phyloP scores from a whole-genome alignment of 2,797 vertebrate species.

The Pangasius djambal region DNA sequence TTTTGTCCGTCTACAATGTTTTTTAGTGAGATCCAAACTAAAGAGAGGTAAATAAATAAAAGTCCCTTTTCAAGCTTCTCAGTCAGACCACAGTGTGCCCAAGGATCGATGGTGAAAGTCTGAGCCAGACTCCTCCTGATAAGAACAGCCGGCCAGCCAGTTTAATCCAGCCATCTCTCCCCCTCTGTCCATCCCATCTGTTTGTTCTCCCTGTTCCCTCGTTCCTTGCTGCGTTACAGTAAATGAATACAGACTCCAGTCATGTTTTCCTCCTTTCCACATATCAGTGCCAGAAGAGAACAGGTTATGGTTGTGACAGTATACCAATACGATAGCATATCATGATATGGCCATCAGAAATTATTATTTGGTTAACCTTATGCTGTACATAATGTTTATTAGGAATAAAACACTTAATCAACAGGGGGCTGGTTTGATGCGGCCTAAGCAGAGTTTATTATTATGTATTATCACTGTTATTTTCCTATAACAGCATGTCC shows the following conservation, averaged over 20 bases:
- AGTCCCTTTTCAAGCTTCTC: slow-evolving; percentile 8
- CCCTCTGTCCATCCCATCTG: slow-evolving; percentile 45
- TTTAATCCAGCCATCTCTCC: slow-evolving; percentile 24
- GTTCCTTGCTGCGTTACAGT: slow-evolving; percentile 30
- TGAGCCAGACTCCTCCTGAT: slow-evolving; percentile 42
- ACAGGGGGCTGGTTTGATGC: background rate
- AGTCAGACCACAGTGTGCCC: slow-evolving; percentile 11
- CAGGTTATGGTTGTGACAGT: background rate
- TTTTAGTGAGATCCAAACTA: background rate
- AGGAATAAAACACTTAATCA: background rate
- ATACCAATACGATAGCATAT: background rate
- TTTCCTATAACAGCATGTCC: background rate
- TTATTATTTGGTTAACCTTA: background rate
- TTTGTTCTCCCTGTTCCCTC: slow-evolving; percentile 19
- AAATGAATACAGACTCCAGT: slow-evolving; percentile 42
- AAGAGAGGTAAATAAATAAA: background rate
- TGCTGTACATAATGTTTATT: background rate
- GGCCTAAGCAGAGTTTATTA: background rate
- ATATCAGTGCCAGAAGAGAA: slow-evolving; percentile 16
- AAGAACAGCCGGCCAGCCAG: slow-evolving; percentile 28
- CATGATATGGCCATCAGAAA: background rate
- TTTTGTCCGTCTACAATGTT: background rate
- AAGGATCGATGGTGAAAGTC: slow-evolving; percentile 42
- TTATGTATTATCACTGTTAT: background rate
- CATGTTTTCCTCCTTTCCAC: slow-evolving; percentile 32